Evolutionary conservation across 1,140 invertebrate genomes (phyloP), one percentile per base, ranked within the genome.

Genomic region (Hyphantria cunea): DNA sequence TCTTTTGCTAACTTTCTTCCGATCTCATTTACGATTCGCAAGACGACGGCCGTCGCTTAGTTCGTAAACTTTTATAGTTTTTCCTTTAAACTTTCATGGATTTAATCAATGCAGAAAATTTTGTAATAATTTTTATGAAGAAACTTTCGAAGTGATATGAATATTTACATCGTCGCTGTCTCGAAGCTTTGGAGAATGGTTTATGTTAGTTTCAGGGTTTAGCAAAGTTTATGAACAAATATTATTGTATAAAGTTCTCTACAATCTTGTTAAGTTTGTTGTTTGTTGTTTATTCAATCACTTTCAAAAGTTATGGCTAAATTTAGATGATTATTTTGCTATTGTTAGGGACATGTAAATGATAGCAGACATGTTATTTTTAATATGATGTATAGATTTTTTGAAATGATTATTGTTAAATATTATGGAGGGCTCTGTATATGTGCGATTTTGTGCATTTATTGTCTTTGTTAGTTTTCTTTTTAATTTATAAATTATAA

Each of bases 11-110:
- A 47, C 45, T 48, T 60, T 51, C 45, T 55, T 55, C 55, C 45
- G 67, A 64, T 70, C 65, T 69, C 66, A 70, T 74, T 74, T 72
- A 34, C 52, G 56, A 74, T 71, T 77, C 68, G 15, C 54, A 34
- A 54, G 66, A 61, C 71, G 62, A 42, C 42, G 52, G 48, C 53
- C 66, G 52, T 50, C 64, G 67, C 62, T 66, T 54, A 56, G 61
- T 69, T 68, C 69, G 58, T 69, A 72, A 71, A 78, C 61, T 78
- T 75, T 78, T 72, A 78, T 78, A 78, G 76, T 78, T 78, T 74
- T 67, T 66, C 63, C 55, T 37, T 72, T 60, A 67, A 76, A 76
- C 61, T 76, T 78, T 75, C 64, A 72, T 61, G 63, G 67, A 71
- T 76, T 71, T 78, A 78, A 78, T 76, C 68, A 75, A 71, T 68